Percentiles rank a stretch among this genome's conserved stretches.
phyloP scores from a whole-genome alignment of 2,797 vertebrate genomes.

The Onychomys torridus region DNA sequence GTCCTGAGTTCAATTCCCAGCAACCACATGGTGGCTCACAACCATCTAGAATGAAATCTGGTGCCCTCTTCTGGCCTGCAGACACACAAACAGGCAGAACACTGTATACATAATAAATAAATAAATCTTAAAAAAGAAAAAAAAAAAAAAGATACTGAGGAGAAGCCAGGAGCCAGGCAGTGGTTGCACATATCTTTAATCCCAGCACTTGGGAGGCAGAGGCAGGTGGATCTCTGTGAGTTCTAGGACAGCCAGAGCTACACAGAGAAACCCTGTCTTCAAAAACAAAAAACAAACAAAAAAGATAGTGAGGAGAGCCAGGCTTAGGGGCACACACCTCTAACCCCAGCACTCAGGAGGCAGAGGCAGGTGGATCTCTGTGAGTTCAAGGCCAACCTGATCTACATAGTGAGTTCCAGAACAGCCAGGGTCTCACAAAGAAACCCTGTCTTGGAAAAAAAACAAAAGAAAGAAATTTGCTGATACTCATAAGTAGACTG shows the following conservation, averaged over 20 bases:
- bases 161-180: not conserved
- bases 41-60: too few relatives aligned
- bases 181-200: not conserved
- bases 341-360: not conserved
- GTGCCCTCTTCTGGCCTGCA: too few relatives aligned
- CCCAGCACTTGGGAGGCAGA: not conserved
- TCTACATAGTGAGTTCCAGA: not conserved
- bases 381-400: not conserved
- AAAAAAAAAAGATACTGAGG: constrained; percentile 37
- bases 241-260: not conserved
- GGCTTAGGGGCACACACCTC: too few relatives aligned
- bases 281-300: not conserved
- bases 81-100: too few relatives aligned
- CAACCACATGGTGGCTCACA: too few relatives aligned
- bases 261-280: not conserved
- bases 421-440: not conserved
- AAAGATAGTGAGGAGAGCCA: not conserved
- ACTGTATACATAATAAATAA: too few relatives aligned
- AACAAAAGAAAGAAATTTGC: not conserved
- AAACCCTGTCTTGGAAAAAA: not conserved
- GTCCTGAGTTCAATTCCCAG: too few relatives aligned
- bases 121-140: too few relatives aligned
- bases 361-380: not conserved
- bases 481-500: not conserved
- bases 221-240: not conserved